These are phyloP conservation scores for Montipora foliosa DNA, from an alignment of 64 coral and sea anemone species.

Conservation along the genomic window DNA sequence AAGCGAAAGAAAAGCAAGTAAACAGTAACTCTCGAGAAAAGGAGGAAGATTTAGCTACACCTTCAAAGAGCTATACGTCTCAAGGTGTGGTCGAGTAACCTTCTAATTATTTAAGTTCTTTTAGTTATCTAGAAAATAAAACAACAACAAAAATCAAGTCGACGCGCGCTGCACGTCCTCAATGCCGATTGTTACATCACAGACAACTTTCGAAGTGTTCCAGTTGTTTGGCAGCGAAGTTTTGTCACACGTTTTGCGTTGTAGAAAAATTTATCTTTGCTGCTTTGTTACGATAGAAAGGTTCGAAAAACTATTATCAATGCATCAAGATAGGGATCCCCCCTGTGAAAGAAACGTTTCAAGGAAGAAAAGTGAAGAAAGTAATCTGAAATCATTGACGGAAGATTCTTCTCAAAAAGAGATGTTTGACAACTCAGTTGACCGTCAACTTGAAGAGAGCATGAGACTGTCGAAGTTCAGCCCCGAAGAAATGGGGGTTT, in stretches of 20 bases:
- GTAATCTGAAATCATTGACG: not conserved
- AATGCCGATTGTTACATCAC: not conserved
- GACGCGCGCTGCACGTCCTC: not conserved
- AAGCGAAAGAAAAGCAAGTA: no score
- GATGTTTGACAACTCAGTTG: not conserved
- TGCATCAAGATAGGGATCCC: not conserved
- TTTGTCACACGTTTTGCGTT: not conserved
- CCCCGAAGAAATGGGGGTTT: not conserved
- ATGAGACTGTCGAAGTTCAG: not conserved
- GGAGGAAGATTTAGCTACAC: no score
- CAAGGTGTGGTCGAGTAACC: no score
- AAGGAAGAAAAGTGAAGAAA: not conserved
- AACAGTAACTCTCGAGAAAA: no score
- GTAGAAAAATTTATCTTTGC: not conserved
- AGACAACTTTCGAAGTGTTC: not conserved
- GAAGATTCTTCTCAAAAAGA: not conserved
- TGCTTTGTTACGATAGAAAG: not conserved
- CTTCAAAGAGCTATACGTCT: no score
- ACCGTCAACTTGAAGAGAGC: not conserved
- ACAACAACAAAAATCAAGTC: not conserved
- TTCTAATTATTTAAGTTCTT: no score
- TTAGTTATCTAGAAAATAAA: not conserved
- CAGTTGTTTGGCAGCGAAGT: not conserved
- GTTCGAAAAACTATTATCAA: not conserved
- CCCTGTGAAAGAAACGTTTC: not conserved